Conservation (phyloP, 2,888 invertebrate species). For the Eurytoma adleriae region DNA sequence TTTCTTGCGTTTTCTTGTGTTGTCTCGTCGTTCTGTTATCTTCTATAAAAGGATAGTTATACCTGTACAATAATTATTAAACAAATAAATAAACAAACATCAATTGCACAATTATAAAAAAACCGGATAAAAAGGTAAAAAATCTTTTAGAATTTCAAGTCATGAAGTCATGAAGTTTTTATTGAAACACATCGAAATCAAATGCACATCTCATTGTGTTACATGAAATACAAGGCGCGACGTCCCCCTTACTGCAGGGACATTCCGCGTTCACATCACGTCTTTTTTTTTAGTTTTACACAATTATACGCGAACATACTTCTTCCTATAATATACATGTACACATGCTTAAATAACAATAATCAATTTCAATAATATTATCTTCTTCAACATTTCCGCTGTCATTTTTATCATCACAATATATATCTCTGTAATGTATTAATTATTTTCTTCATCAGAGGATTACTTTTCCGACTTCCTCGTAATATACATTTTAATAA, state of each 20-base stretch:
- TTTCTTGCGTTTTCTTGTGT: too few relatives aligned
- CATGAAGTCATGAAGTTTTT: constrained; percentile 52
- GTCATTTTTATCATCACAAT: constrained; percentile 1
- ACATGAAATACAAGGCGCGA: constrained; percentile 31
- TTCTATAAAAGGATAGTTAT: too few relatives aligned
- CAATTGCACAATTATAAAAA: too few relatives aligned
- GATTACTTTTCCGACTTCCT: not conserved
- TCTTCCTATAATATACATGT: constrained; percentile 47
- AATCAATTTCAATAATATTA: constrained; percentile 14
- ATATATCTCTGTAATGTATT: constrained; percentile 5
- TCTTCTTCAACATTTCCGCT: constrained; percentile 11
- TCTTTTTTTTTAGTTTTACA: constrained; percentile 23
- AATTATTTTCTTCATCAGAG: not conserved
- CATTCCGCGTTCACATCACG: not conserved
- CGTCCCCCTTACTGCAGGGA: not conserved
- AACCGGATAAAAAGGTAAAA: too few relatives aligned
- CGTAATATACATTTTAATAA: not conserved
- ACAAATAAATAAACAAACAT: too few relatives aligned
- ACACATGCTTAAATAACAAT: constrained; percentile 41
- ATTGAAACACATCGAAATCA: constrained; percentile 56
- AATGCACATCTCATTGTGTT: constrained; percentile 48
- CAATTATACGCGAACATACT: constrained; percentile 44
- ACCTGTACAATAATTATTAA: too few relatives aligned
- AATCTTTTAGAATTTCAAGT: not conserved
- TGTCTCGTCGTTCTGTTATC: too few relatives aligned